Base-by-base conservation (phyloP, 1,140 invertebrate species). In the Vollenhovia emeryi region DNA sequence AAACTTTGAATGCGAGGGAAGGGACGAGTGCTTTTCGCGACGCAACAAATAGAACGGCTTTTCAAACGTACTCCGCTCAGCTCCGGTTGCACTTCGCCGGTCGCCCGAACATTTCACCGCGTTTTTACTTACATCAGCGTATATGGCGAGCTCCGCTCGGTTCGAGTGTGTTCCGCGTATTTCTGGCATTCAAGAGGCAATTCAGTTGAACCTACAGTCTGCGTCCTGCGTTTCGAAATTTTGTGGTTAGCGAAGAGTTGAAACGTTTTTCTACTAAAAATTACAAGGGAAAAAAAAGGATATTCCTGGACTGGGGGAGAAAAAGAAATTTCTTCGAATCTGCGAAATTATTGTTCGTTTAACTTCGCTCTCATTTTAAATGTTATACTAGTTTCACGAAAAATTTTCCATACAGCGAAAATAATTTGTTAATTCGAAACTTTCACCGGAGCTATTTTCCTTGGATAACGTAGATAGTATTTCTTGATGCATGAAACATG, bases 161-260 rank as follows among this genome's bases (percentile, higher is more conserved):
- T 33, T 57, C 40, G 36, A 24, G 13, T 50, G 30, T 55, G 11
- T 80, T 43, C 24, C 48, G 64, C 48, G 48, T 71, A 27, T 75
- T 55, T 82, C 52, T 43, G 40, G 50, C 69, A 82, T 82, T 73
- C 66, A 57, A 73, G 66, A 43, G 48, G 64, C 43, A 71, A 73
- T 73, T 59, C 64, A 18, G 24, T 45, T 52, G 52, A 73, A 82
- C 13, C 18, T 59, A 57, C 50, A 33, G 69, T 43, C 64, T 55
- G 24, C 62, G 36, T n/a, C 24, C 27, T 30, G 33, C n/a, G 36
- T 18, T 43, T 40, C 6, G 43, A 33, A 55, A 57, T 71, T 52
- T 50, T 40, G 33, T 33, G 30, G 64, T n/a, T 36, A 21, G 45
- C 24, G 21, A 71, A 71, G 18, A 45, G 11, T 30, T 40, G 43